Evolutionary conservation across 2,113 vertebrate species (phyloP), one percentile per base, ranked within the genome.

Genomic region (Casuarius casuarius): DNA sequence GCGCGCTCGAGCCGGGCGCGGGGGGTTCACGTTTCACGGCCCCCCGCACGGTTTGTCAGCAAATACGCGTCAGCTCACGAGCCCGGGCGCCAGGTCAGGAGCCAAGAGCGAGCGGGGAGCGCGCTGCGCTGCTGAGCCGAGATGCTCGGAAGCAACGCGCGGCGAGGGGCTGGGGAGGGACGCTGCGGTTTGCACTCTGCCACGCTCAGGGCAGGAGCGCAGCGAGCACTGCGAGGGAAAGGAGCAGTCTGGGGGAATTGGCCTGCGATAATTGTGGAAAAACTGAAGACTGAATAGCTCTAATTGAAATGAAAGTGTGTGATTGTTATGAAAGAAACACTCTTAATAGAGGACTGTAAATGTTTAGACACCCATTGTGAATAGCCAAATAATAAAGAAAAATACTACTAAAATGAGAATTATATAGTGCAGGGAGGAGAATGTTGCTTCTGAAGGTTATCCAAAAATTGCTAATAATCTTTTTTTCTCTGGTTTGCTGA

Each of bases 241-340:
- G 95, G 93, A 94, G 82, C 87, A 96, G 91, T 89, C 89, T 90
- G 91, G 78, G 87, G 96, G 97, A 96, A 97, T 94, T 97, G 97
- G 97, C 97, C 97, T 96, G 96, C 62, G 80, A 78, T 96, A 96
- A 97, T 96, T 97, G 97, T 77, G 90, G 91, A 96, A 95, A 96
- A 97, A 97, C 96, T 66, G 85, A 87, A 96, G 97, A 59, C 95
- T 98, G 98, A 98, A 98, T 98, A 95, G 97, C 97, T 95, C 96
- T 98, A 98, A 98, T 97, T 98, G 98, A 98, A 98, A 98, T 98
- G 97, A 98, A 97, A 97, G 97, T 84, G 96, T 97, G 95, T 66
- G 77, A 98, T 98, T 98, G 97, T 98, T 97, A 89, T 54, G 61
- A 84, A 95, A 98, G 97, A 98, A 98, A 94, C 12, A 44, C 96